Base-by-base conservation (phyloP, 2,113 vertebrate species). In the Neopipo cinnamomea region DNA sequence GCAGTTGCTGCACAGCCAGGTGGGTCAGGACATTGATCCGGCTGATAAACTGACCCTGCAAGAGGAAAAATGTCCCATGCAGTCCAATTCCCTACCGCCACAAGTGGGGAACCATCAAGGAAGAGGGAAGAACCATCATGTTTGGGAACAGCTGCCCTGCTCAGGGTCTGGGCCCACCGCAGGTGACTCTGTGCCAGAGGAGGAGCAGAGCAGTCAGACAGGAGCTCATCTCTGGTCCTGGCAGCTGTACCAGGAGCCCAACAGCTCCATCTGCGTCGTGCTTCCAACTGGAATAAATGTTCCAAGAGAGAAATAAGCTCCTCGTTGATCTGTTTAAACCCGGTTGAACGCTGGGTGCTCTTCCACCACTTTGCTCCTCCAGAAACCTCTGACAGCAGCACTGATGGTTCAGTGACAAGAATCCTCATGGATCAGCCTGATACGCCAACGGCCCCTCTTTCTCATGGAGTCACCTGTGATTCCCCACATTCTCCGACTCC, bases 391-490 rank as follows among this genome's bases (percentile, higher is more conserved):
- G 55, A 63, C 53, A 82, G 74, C 75, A 68, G 84, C 31, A 8
- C 61, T 16, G 22, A 27, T 2, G 5, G 33, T 11, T 33, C n/a
- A 22, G 49, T 9, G 28, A 63, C 59, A 49, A 0, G 4, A 59
- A 49, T 42, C 41, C 59, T 39, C 68, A 7, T 0, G 18, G 35
- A 44, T 44, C 44, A n/a, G 77, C n/a, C 11, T 5, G 17, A 31
- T 2, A 25, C 0, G 10, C 28, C 16, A 83, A 77, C 1, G 5
- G 55, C 33, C 19, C 8, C 1, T 22, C 49, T 25, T 65, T 56
- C 41, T 4, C 41, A 53, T 1, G 3, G 49, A n/a, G 56, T n/a
- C 56, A 35, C 33, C 56, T 35, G 56, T 23, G 56, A 27, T 49
- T 66, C 53, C 61, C 92, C 85, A 42, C 20, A 12, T 42, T 21